Evolutionary conservation across 2,113 vertebrate genomes (phyloP).

Genomic region (Struthio camelus): DNA sequence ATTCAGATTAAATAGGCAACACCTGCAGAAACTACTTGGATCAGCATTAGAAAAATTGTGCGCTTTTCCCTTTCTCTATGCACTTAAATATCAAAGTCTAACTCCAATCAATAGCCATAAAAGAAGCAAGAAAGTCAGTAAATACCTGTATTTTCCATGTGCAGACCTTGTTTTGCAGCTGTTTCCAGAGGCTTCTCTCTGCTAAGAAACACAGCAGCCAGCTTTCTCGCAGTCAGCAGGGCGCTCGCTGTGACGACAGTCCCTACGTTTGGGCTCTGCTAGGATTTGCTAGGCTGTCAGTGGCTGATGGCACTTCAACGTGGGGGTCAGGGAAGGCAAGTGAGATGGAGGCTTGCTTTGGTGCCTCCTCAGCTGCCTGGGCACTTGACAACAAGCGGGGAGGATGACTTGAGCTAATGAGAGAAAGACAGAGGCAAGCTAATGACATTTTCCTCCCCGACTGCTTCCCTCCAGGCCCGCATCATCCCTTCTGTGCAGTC

Average conservation of each 20-base stretch:
- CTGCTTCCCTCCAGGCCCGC: background rate
- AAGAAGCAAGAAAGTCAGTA: rapidly evolving
- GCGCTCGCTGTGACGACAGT: rapidly evolving
- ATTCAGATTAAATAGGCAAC: background rate
- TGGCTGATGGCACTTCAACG: background rate
- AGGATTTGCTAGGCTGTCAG: rapidly evolving
- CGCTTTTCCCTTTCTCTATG: background rate
- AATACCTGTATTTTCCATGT: rapidly evolving
- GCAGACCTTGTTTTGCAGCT: rapidly evolving
- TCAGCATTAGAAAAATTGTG: rapidly evolving
- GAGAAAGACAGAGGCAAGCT: background rate
- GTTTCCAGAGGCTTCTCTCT: rapidly evolving
- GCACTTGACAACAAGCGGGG: background rate
- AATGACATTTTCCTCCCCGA: background rate
- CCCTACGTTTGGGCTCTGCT: background rate
- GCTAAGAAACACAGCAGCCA: rapidly evolving
- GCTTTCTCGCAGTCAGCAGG: background rate
- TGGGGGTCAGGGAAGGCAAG: background rate
- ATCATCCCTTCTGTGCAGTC: background rate
- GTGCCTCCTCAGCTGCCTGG: background rate
- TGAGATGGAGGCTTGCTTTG: rapidly evolving
- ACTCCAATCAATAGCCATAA: rapidly evolving
- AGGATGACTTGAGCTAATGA: background rate
- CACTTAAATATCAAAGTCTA: background rate
- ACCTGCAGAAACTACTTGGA: rapidly evolving